A percentile compares a stretch with the other conserved stretches of the same genome.
phyloP scores from a whole-genome alignment of 2,888 invertebrate genomes.

The Pantelozetes paolii region DNA sequence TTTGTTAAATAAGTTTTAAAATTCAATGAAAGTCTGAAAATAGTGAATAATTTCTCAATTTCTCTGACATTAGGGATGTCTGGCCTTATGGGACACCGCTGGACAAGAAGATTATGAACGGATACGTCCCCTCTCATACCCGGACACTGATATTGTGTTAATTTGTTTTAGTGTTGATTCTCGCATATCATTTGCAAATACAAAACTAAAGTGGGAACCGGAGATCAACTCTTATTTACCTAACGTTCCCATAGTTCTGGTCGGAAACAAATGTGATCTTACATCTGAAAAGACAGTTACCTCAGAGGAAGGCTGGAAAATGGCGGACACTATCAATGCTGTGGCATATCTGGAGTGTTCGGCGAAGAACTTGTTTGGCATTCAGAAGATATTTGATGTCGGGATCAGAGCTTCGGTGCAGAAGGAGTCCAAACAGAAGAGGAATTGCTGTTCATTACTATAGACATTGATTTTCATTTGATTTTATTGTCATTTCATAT shows the following conservation, averaged over 20 bases:
- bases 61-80: too few relatives aligned
- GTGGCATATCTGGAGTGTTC: conserved; percentile 30
- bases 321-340: conserved; percentile 25
- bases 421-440: neutral
- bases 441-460: neutral
- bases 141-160: conserved; percentile 19
- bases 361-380: neutral
- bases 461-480: neutral
- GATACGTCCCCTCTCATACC: conserved; percentile 21
- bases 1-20: too few relatives aligned
- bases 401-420: conserved; percentile 11
- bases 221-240: conserved; percentile 25
- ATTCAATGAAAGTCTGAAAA: too few relatives aligned
- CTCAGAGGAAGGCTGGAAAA: conserved; percentile 32
- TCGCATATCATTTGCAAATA: conserved; percentile 31
- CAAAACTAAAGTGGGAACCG: conserved; percentile 20
- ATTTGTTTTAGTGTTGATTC: conserved; percentile 33
- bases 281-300: conserved; percentile 50
- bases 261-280: conserved; percentile 28
- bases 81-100: conserved; percentile 52
- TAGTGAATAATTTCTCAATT: too few relatives aligned
- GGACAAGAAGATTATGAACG: conserved; percentile 56
- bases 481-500: too few relatives aligned
- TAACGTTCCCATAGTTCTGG: conserved; percentile 4
- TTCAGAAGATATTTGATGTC: conserved; percentile 21